A percentile compares a stretch with the other conserved stretches of the same genome.
Conservation (phyloP, 2,113 vertebrate genomes). For the Bagarius yarrelli region DNA sequence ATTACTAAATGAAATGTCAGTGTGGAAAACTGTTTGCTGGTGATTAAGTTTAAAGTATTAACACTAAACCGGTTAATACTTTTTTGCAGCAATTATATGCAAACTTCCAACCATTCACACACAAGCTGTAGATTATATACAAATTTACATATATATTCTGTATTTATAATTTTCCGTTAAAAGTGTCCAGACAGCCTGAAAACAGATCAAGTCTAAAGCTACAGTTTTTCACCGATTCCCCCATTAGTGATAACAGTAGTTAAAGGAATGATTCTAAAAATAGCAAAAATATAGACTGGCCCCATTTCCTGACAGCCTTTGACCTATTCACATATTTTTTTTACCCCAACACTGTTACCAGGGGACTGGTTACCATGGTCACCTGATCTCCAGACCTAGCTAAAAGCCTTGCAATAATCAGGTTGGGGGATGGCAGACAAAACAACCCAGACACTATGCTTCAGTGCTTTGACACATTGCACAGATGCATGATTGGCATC, state of each 20-base stretch:
- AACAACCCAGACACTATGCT: slow-evolving; percentile 35
- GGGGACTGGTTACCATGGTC: slow-evolving; percentile 43
- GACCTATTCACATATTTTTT: slow-evolving; percentile 23
- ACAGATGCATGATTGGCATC: slow-evolving; percentile 14
- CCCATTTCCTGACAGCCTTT: slow-evolving; percentile 3
- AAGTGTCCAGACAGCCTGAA: slow-evolving; percentile 32
- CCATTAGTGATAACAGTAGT: neutral
- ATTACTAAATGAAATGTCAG: slow-evolving; percentile 17
- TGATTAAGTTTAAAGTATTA: slow-evolving; percentile 7
- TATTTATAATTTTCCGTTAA: slow-evolving; percentile 39
- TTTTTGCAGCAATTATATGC: neutral
- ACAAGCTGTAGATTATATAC: neutral
- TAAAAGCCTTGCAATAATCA: slow-evolving; percentile 21
- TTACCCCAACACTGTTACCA: slow-evolving; percentile 12
- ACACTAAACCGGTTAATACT: neutral
- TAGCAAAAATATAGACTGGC: neutral
- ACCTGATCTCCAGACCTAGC: slow-evolving; percentile 40
- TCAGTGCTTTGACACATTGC: neutral
- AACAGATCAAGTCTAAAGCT: neutral
- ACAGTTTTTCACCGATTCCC: neutral
- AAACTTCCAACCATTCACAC: neutral
- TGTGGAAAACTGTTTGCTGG: slow-evolving; percentile 18
- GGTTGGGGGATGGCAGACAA: slow-evolving; percentile 41
- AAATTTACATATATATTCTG: neutral
- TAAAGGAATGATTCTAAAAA: slow-evolving; percentile 38